Conservation (phyloP, 2,888 invertebrate genomes). For the Phrixothrix hirtus region DNA sequence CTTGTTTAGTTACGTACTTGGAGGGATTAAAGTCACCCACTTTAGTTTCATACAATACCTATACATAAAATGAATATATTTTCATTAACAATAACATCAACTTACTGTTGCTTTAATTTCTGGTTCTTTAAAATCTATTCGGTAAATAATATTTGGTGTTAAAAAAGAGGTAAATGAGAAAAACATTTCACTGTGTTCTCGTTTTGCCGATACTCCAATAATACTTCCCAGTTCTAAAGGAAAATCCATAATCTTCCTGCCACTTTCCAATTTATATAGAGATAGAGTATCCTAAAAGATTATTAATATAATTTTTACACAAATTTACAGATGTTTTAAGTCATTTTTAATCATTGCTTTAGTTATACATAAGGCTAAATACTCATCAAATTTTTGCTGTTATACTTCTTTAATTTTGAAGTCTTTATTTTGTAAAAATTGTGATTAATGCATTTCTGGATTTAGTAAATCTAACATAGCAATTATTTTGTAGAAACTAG, state of each 20-base stretch:
- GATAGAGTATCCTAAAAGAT: conserved; percentile 75
- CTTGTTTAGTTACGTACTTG: conserved; percentile 82
- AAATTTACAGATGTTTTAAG: not conserved
- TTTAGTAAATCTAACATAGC: no score
- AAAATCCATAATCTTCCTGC: conserved; percentile 72
- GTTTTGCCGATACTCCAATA: conserved; percentile 81
- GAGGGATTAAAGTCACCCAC: conserved; percentile 80
- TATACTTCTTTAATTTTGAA: no score
- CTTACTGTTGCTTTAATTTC: conserved; percentile 66
- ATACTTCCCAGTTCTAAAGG: conserved; percentile 87
- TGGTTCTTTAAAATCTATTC: conserved; percentile 74
- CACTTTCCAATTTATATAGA: conserved; percentile 74
- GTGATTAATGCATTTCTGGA: no score
- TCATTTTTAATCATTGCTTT: no score
- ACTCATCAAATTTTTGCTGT: no score
- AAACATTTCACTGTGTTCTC: conserved; percentile 86
- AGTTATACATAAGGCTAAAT: no score
- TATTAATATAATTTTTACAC: not conserved
- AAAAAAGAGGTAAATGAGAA: conserved; percentile 94
- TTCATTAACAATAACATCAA: not conserved
- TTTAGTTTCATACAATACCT: conserved; percentile 84
- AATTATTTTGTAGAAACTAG: no score
- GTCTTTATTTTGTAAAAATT: no score
- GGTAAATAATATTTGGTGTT: conserved; percentile 85
- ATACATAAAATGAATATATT: conserved; percentile 32